A percentile compares a stretch with the other conserved stretches of the same genome.
These are phyloP conservation scores for Lerista edwardsae DNA, from an alignment of 2,797 vertebrate genomes.

Conservation along the genomic window DNA sequence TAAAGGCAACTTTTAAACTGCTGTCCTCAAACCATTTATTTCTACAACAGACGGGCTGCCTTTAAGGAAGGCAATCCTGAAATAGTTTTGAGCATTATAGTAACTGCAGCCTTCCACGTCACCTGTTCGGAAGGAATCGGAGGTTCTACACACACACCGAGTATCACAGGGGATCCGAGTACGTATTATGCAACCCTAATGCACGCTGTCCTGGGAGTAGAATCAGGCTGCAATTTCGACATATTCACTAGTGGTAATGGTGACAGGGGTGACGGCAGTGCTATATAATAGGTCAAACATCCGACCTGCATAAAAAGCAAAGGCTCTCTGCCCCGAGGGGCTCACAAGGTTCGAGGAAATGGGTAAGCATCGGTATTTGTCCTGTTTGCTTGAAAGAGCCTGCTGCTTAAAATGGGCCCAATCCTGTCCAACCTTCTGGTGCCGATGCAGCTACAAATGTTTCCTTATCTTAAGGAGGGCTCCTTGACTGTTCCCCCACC, in stretches of 20 bases:
- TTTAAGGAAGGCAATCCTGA: not conserved
- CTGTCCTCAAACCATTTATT: not conserved
- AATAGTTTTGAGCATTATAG: not conserved
- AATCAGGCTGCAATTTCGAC: not conserved
- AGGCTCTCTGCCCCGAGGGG: not conserved
- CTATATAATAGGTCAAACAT: not conserved
- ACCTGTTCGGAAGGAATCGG: not conserved
- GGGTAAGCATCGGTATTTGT: not conserved
- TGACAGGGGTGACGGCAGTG: not conserved
- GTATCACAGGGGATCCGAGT: not conserved
- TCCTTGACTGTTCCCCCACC: too few species aligned
- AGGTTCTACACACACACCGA: too few species aligned
- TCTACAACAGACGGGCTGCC: not conserved
- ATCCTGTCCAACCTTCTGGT: too few species aligned
- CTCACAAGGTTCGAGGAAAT: not conserved
- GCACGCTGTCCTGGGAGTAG: too few species aligned
- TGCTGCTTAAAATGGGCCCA: slow-evolving; percentile 16
- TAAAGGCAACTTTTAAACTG: not conserved
- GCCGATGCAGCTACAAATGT: too few species aligned
- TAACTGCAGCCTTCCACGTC: not conserved
- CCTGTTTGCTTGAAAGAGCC: not conserved
- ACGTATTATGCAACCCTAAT: not conserved
- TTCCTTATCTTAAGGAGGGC: too few species aligned
- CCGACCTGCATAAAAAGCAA: not conserved
- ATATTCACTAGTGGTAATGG: too few species aligned